Base-by-base conservation (phyloP, 2,888 invertebrate species). In the Agrotis puta region DNA sequence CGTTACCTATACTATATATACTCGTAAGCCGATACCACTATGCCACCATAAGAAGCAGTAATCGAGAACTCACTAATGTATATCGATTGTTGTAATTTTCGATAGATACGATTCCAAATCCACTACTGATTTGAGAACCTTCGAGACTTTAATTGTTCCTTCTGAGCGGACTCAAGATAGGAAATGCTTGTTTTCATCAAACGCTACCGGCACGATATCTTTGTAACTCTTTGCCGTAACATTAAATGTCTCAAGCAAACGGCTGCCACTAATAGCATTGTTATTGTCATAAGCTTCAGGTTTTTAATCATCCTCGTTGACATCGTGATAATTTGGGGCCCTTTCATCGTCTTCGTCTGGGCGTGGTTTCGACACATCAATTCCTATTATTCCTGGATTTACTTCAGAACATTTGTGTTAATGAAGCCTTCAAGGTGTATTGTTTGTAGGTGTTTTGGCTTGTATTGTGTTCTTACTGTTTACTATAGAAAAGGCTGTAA, bases 221-320 rank as follows among this genome's bases (percentile, higher is more conserved):
- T 43, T 24, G 3, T 18, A 20, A 18, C 14, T 50, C 18, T 27
- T 13, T n/a, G 20, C 3, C 85, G 84, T 75, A 3, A 11, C 18
- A 18, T 84, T 87, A 87, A 88, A 87, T 33, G 39, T 43, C 67
- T 69, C 54, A 24, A 83, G 64, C 67, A 74, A 77, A 82, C 73
- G 72, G 77, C 85, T 88, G 85, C 73, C 82, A 80, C 87, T 92
- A 91, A 92, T 89, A 84, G 88, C 87, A 74, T 84, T 89, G 85
- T 87, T 88, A 89, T 90, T 88, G 83, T 89, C 82, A 87, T 90
- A 87, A 87, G 82, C 86, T 80, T 82, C 76, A 74, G 74, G 88
- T 90, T 92, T 92, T 92, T 91, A 92, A 92, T 93, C 90, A 91
- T 91, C 84, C 85, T 80, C 74, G 85, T 86, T 92, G 93, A 90